Conservation (phyloP, 2,888 invertebrate species). For the Exephanes ischioxanthus region DNA sequence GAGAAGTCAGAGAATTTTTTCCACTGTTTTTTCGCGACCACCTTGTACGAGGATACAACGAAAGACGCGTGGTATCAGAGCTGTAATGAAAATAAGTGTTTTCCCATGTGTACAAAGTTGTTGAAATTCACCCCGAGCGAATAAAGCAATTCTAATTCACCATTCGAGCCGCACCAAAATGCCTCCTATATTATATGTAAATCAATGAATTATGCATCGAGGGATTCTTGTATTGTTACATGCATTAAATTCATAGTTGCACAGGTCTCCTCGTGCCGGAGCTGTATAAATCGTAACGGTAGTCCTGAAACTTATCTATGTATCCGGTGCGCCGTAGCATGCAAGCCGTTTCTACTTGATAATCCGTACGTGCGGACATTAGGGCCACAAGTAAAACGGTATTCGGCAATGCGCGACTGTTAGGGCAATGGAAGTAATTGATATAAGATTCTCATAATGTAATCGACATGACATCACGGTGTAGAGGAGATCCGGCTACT, state of each 20-base stretch:
- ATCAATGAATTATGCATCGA: constrained; percentile 73
- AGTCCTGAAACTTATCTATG: constrained; percentile 39
- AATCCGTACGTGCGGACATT: constrained; percentile 77
- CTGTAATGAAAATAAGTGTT: not conserved
- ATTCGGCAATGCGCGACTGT: constrained; percentile 32
- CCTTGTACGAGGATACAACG: not conserved
- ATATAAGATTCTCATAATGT: constrained; percentile 1
- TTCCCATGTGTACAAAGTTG: not conserved
- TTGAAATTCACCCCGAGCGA: not conserved
- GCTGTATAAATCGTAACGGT: constrained; percentile 52
- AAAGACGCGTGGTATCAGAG: not conserved
- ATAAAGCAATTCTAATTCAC: constrained; percentile 1
- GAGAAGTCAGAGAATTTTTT: not conserved
- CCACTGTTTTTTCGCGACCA: not conserved
- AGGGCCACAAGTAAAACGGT: constrained; percentile 62
- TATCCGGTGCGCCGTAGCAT: constrained; percentile 51
- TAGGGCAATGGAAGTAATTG: constrained; percentile 28
- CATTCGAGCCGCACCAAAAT: constrained; percentile 25
- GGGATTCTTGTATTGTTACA: constrained; percentile 21
- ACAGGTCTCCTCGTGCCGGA: constrained; percentile 21
- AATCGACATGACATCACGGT: not conserved
- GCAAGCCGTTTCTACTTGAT: constrained; percentile 71
- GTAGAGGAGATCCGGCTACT: not conserved
- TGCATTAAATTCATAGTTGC: constrained; percentile 39
- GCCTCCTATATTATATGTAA: constrained; percentile 69